Conservation (phyloP, 2,113 vertebrate genomes). For the Scomber scombrus region DNA sequence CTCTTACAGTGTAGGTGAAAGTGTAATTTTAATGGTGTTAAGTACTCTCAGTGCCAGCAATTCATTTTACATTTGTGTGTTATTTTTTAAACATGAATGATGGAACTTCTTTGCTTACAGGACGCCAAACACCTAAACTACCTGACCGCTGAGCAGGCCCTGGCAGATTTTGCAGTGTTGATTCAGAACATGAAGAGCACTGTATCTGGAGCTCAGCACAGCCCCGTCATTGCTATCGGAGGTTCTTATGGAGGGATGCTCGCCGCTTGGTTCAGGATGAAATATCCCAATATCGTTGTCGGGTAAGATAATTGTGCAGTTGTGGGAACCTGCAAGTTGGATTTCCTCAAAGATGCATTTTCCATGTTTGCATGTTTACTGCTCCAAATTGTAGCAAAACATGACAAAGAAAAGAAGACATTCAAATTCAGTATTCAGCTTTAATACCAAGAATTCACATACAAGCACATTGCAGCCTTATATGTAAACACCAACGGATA, state of each 20-base stretch:
- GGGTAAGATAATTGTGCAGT: conserved; percentile 86
- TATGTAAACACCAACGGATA: no score
- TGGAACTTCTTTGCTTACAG: conserved; percentile 74
- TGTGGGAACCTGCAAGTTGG: neutral
- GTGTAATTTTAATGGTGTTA: neutral
- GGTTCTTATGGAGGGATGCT: conserved; percentile 98
- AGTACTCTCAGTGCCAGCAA: neutral
- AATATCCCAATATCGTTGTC: conserved; percentile 91
- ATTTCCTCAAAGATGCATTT: neutral
- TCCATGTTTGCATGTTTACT: neutral
- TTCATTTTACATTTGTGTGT: neutral
- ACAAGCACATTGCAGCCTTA: no score
- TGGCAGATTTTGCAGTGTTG: conserved; percentile 94
- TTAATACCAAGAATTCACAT: no score
- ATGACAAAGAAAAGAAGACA: no score
- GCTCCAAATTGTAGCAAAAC: neutral
- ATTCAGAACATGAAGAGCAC: conserved; percentile 86
- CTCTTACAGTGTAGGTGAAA: conserved; percentile 88
- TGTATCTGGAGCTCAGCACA: conserved; percentile 82
- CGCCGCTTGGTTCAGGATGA: conserved; percentile 97
- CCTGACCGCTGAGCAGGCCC: conserved; percentile 95
- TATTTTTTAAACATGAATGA: neutral
- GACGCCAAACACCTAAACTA: conserved; percentile 93
- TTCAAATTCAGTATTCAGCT: no score
- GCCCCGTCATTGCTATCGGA: conserved; percentile 93